Conservation (phyloP, 2,888 invertebrate species). For the Folsomia candida region DNA sequence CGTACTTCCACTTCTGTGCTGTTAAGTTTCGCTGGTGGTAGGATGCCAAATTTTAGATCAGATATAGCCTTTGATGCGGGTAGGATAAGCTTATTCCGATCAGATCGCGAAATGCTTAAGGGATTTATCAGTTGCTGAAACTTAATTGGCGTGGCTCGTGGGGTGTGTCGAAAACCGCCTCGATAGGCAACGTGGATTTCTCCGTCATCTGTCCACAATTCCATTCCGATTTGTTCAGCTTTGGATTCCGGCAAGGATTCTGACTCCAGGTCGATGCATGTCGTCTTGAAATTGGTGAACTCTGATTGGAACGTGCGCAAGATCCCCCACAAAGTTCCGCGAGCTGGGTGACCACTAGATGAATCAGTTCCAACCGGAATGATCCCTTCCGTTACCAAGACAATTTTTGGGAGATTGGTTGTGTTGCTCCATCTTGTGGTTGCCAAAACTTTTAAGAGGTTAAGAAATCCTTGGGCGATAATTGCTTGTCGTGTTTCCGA, state of each 20-base stretch:
- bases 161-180: conserved; percentile 24
- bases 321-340: conserved; percentile 26
- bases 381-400: conserved; percentile 13
- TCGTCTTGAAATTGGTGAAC: conserved; percentile 27
- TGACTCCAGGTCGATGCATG: conserved; percentile 31
- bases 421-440: neutral
- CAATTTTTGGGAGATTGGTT: neutral
- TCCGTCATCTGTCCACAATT: conserved; percentile 34
- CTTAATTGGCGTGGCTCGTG: conserved; percentile 11
- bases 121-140: conserved; percentile 17
- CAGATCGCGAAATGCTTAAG: conserved; percentile 25
- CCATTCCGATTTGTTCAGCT: conserved; percentile 23
- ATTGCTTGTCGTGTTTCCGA: neutral
- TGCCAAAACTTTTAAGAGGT: neutral
- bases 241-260: conserved; percentile 20
- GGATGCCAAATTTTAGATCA: conserved; percentile 23
- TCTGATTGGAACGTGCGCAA: conserved; percentile 29
- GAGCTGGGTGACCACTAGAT: neutral
- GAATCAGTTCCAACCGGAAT: neutral
- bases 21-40: conserved; percentile 24
- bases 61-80: conserved; percentile 7
- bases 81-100: conserved; percentile 19
- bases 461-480: neutral
- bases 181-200: conserved; percentile 36
- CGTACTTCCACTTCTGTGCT: too few species aligned